Evolutionary conservation across 2,113 vertebrate genomes (phyloP), one percentile per base, ranked within the genome.

Genomic region (Erpornis zantholeuca): DNA sequence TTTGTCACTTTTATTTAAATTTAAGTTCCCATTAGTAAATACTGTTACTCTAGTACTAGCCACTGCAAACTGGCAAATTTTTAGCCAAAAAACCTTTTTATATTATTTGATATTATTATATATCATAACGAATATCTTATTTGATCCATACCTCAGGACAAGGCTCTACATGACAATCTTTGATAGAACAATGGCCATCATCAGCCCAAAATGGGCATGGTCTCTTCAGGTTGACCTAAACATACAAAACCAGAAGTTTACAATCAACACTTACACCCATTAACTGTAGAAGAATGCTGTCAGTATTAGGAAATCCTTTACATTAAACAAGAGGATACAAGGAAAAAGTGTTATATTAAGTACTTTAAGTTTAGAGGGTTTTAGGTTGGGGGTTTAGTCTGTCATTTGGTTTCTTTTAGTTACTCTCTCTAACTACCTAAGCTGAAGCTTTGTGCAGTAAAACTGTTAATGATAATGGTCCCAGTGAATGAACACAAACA

Each of bases 161-260:
- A 75, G 99, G 98, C 88, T 99, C 99, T 95, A 99, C 99, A 25
- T 99, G 99, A 92, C 99, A 99, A 73, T 99, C 99, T 97, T 99
- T 99, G 95, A 99, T 99, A 94, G 99, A 98, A 91, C 99, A 99
- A 31, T 99, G 99, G 80, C 98, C 98, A 72, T 99, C 99, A 10
- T 99, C 98, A 14, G 98, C 97, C 99, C 99, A 99, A 97, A 99
- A 99, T 1, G 99, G 99, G 95, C 99, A 99, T 0, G 99, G 99
- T 35, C 99, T 97, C 97, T 99, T 99, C 94, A 99, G 93, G 97
- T 99, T 99, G 81, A 99, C 99, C 99, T 99, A 97, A 33, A 91
- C 38, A 54, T 50, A 73, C 2, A 84, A 88, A 94, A 36, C 0
- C 12, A 90, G 29, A 94, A 70, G 31, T 66, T 92, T 36, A 81